These are phyloP conservation scores for Caenorhabditis zanzibari DNA, from an alignment of 2,888 invertebrate species.

Conservation along the genomic window DNA sequence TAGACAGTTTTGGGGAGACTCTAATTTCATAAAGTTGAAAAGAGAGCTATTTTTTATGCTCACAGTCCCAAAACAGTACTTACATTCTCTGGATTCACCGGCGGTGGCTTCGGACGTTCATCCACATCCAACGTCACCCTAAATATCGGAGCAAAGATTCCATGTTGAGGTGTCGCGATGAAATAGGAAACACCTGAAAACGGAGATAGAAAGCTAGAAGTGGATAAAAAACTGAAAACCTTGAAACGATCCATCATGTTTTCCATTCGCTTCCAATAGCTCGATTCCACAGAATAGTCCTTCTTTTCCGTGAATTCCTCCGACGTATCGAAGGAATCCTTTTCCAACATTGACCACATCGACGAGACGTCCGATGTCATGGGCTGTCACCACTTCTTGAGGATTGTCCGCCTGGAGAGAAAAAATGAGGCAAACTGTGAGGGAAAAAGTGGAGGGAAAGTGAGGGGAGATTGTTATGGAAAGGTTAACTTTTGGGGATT, in stretches of 20 bases:
- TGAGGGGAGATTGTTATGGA: not conserved
- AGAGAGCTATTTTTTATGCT: no score
- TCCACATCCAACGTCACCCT: slow-evolving; percentile 56
- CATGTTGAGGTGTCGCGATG: slow-evolving; percentile 86
- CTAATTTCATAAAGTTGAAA: no score
- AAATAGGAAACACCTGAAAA: slow-evolving; percentile 87
- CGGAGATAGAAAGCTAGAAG: not conserved
- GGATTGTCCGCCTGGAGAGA: slow-evolving; percentile 67
- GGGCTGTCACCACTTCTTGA: slow-evolving; percentile 67
- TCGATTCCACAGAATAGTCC: slow-evolving; percentile 88
- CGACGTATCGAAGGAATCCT: slow-evolving; percentile 86
- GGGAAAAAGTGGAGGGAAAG: not conserved
- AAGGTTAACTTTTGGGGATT: not conserved
- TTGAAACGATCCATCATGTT: slow-evolving; percentile 86
- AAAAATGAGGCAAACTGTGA: not conserved
- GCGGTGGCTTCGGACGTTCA: slow-evolving; percentile 43
- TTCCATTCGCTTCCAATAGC: slow-evolving; percentile 86
- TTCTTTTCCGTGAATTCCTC: slow-evolving; percentile 86
- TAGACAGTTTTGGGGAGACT: no score
- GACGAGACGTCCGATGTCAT: slow-evolving; percentile 68
- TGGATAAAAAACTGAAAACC: slow-evolving; percentile 59
- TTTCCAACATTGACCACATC: slow-evolving; percentile 69
- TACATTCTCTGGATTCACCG: slow-evolving; percentile 21
- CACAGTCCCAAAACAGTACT: no score
- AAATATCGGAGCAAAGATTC: slow-evolving; percentile 87